A percentile compares a stretch with the other conserved stretches of the same genome.
These are phyloP conservation scores for Heterochromis multidens DNA, from an alignment of 2,113 vertebrate genomes.

Conservation along the genomic window DNA sequence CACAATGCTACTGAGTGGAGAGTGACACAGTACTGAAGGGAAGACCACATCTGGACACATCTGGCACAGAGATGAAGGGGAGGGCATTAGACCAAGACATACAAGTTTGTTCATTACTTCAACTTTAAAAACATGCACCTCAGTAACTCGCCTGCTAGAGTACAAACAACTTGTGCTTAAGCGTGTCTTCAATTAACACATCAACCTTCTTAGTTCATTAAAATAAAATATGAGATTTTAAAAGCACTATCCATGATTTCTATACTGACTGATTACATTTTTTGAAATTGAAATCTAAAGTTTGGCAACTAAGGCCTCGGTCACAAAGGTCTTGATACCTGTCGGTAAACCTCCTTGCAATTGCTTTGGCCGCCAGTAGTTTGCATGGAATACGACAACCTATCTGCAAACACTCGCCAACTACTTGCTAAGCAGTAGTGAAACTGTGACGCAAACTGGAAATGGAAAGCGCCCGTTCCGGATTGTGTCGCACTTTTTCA, in stretches of 20 bases:
- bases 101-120: background rate
- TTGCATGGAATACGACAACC: background rate
- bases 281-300: background rate
- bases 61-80: background rate
- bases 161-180: background rate
- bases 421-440: background rate
- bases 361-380: background rate
- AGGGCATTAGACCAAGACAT: background rate
- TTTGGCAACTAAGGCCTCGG: background rate
- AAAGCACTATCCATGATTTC: background rate
- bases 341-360: too few relatives aligned
- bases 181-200: background rate
- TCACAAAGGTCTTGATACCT: rapidly evolving
- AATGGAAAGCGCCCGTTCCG: background rate
- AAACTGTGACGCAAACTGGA: background rate
- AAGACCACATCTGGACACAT: conserved; percentile 12
- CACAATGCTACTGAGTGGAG: background rate
- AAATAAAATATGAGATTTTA: background rate
- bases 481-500: background rate
- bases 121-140: background rate
- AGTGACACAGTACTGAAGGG: background rate
- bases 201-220: background rate
- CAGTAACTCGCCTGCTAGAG: background rate
- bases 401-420: too few relatives aligned
- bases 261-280: background rate